Base-by-base conservation (phyloP, 2,888 invertebrate species). In the Gymnosoma rotundatum region DNA sequence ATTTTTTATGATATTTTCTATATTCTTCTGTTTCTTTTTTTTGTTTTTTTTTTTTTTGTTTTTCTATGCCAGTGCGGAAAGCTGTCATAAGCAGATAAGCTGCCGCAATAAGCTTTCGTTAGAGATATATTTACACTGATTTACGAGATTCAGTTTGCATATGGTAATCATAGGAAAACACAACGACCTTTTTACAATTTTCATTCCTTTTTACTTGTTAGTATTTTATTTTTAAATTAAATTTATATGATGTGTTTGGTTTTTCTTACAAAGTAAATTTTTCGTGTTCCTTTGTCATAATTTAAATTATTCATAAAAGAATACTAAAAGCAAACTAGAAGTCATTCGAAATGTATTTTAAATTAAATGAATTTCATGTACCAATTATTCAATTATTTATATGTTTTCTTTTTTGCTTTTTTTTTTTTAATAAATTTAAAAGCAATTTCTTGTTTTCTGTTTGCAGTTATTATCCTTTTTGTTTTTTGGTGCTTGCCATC, bases 71-170 rank as follows among this genome's bases (percentile, higher is more conserved):
- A 78, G 88, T 88, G 89, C 90, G 89, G 89, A 90, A 91, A 91
- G 90, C 90, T 90, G 90, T 90, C 90, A 90, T 90, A 90, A 90
- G 91, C 91, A 90, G 90, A 90, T 90, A 90, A 90, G 91, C 90
- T 88, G 88, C 90, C 88, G 90, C 90, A 90, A 90, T 90, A 91
- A 91, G 91, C 91, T 86, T 86, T 87, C 83, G 85, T 83, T 76
- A 70, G 83, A 85, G 87, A 84, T 87, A 83, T 85, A 86, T 86
- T 87, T 86, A 86, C 86, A 86, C 86, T 87, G 87, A 87, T 87
- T 87, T 87, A 87, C 87, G 86, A 81, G 86, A 85, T 85, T 80
- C 85, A 80, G 86, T 80, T 85, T 85, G 87, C 87, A 87, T 87
- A 87, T 87, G 86, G 85, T 86, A 86, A 87, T 86, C 86, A 66